phyloP scores from a whole-genome alignment of 2,888 invertebrate genomes.

The Drosophila hawaiiensis region DNA sequence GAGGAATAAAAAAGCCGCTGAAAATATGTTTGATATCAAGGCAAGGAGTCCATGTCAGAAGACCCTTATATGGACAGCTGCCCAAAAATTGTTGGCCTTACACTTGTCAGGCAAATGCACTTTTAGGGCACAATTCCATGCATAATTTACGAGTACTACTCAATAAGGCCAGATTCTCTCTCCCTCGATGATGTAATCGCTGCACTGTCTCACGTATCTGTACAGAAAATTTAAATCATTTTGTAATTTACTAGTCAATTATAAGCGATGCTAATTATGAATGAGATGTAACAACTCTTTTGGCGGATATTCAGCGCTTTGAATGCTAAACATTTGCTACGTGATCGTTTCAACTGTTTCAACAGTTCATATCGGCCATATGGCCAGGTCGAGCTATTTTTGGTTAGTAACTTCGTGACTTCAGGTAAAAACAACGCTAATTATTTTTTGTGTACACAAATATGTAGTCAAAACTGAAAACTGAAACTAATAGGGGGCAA shows the following conservation, averaged over 20 bases:
- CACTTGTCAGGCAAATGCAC: slow-evolving; percentile 62
- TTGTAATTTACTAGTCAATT: slow-evolving; percentile 34
- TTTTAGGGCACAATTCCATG: slow-evolving; percentile 61
- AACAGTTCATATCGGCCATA: slow-evolving; percentile 38
- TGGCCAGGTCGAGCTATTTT: slow-evolving; percentile 46
- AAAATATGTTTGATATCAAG: slow-evolving; percentile 48
- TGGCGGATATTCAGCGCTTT: slow-evolving; percentile 32
- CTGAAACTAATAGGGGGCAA: neutral
- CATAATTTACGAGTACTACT: slow-evolving; percentile 31
- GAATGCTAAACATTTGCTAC: slow-evolving; percentile 58
- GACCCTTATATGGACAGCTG: slow-evolving; percentile 64
- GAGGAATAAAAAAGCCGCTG: slow-evolving; percentile 14
- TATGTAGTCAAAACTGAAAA: slow-evolving; percentile 31
- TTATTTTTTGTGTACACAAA: slow-evolving; percentile 28
- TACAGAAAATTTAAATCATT: slow-evolving; percentile 20
- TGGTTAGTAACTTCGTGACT: slow-evolving; percentile 46
- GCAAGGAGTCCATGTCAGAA: slow-evolving; percentile 58
- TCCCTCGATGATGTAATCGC: slow-evolving; percentile 35
- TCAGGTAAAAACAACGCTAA: slow-evolving; percentile 55
- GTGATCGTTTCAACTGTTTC: slow-evolving; percentile 33
- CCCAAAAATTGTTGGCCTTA: slow-evolving; percentile 30
- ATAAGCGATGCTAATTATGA: slow-evolving; percentile 36
- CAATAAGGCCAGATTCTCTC: slow-evolving; percentile 16
- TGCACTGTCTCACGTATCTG: slow-evolving; percentile 19
- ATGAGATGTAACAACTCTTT: slow-evolving; percentile 47